phyloP scores from a whole-genome alignment of 2,797 vertebrate genomes.

The Apogon hyalosoma region DNA sequence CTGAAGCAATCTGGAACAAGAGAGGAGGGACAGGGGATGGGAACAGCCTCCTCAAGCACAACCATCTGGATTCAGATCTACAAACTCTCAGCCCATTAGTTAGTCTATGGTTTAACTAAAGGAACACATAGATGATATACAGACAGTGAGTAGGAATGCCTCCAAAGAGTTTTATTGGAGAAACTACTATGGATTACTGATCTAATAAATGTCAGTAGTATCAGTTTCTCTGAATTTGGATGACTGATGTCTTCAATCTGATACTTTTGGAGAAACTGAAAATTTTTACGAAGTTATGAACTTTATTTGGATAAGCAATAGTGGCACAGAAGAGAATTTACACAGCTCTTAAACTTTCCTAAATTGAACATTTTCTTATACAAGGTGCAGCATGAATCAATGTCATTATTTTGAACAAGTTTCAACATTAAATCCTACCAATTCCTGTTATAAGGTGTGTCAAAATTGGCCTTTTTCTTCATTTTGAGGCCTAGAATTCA shows the following conservation, averaged over 20 bases:
- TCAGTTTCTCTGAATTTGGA: neutral
- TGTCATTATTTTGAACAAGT: no score
- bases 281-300: neutral
- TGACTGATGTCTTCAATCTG: no score
- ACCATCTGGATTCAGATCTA: constrained; percentile 21
- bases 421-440: no score
- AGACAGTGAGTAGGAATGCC: neutral
- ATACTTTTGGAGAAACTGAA: no score
- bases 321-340: neutral
- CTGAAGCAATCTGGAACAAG: constrained; percentile 76
- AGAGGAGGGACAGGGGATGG: constrained; percentile 24
- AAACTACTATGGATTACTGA: neutral
- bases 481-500: no score
- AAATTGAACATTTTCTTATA: no score
- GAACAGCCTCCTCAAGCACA: constrained; percentile 16
- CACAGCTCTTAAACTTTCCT: no score
- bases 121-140: neutral
- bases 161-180: neutral
- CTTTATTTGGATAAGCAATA: neutral
- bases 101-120: no score
- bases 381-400: no score
- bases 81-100: constrained; percentile 20
- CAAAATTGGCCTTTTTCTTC: no score
- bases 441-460: no score
- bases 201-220: constrained; percentile 4